Percentiles rank a stretch among this genome's conserved stretches.
phyloP scores from a whole-genome alignment of 1,140 invertebrate genomes.

The Limonius californicus region DNA sequence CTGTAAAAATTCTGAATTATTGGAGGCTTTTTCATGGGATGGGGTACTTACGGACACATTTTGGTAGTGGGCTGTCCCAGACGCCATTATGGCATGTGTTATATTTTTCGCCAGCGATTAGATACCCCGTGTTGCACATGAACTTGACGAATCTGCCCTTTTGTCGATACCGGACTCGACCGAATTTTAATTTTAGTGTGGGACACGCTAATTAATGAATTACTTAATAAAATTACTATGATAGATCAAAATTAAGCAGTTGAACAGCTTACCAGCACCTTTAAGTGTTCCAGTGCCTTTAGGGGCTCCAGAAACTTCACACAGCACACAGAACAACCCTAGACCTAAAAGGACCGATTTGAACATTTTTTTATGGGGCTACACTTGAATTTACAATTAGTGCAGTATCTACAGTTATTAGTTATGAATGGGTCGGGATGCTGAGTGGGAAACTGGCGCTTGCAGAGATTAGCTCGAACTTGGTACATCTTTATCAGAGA shows the following conservation, averaged over 20 bases:
- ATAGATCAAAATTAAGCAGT: too few species aligned
- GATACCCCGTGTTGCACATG: constrained; percentile 37
- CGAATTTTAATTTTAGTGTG: constrained; percentile 28
- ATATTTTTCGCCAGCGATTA: constrained; percentile 39
- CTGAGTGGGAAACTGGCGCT: background rate
- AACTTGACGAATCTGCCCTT: constrained; percentile 34
- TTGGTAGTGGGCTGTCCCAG: constrained; percentile 37
- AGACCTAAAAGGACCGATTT: background rate
- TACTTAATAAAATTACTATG: too few species aligned
- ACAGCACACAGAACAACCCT: background rate
- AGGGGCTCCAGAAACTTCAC: background rate
- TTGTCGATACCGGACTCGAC: constrained; percentile 31
- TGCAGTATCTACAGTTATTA: background rate
- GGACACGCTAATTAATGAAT: constrained; percentile 15
- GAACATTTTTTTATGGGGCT: background rate
- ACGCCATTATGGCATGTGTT: constrained; percentile 34
- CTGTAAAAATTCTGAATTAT: background rate
- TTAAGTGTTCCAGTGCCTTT: background rate
- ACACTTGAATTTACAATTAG: too few species aligned
- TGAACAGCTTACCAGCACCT: background rate
- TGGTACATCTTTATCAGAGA: background rate
- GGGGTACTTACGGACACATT: constrained; percentile 46
- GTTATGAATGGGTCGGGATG: background rate
- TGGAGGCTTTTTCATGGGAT: background rate
- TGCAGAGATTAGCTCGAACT: background rate